These are phyloP conservation scores for Colius striatus DNA, from an alignment of 2,113 vertebrate species.

Conservation along the genomic window DNA sequence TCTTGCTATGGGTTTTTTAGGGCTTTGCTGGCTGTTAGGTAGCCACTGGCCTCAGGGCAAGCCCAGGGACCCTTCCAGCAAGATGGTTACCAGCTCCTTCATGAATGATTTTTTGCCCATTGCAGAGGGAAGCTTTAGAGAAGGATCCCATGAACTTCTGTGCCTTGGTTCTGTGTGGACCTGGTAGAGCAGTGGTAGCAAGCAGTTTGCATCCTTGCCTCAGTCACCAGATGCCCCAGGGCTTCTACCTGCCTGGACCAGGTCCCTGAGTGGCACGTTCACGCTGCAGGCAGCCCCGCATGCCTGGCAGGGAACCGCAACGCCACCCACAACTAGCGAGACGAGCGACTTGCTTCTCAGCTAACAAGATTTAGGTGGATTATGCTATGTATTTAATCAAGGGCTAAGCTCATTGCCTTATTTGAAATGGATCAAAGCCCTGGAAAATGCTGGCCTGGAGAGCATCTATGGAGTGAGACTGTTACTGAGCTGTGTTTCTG, in stretches of 20 bases:
- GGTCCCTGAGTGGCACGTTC: not conserved
- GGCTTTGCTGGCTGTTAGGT: not conserved
- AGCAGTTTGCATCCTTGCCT: not conserved
- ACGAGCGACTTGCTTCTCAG: not conserved
- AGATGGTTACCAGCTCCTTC: not conserved
- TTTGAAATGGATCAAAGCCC: constrained; percentile 63
- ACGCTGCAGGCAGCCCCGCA: not conserved
- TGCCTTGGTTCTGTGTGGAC: rapidly evolving
- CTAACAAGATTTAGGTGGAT: constrained; percentile 67
- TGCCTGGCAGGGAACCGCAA: not conserved
- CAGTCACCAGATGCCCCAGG: not conserved
- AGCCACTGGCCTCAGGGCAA: rapidly evolving
- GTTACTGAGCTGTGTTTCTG: not conserved
- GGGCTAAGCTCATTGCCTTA: constrained; percentile 63
- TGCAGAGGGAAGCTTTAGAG: not conserved
- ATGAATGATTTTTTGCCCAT: rapidly evolving
- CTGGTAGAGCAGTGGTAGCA: not conserved
- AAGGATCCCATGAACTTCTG: not conserved
- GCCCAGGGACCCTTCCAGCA: rapidly evolving
- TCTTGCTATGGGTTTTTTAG: not conserved
- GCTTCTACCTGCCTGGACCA: not conserved
- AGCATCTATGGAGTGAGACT: not conserved
- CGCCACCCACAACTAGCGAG: not conserved
- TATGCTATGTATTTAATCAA: constrained; percentile 67
- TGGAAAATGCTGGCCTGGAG: constrained; percentile 15